These are phyloP conservation scores for Amphibalanus amphitrite DNA, from an alignment of 1,140 invertebrate species.

Conservation along the genomic window DNA sequence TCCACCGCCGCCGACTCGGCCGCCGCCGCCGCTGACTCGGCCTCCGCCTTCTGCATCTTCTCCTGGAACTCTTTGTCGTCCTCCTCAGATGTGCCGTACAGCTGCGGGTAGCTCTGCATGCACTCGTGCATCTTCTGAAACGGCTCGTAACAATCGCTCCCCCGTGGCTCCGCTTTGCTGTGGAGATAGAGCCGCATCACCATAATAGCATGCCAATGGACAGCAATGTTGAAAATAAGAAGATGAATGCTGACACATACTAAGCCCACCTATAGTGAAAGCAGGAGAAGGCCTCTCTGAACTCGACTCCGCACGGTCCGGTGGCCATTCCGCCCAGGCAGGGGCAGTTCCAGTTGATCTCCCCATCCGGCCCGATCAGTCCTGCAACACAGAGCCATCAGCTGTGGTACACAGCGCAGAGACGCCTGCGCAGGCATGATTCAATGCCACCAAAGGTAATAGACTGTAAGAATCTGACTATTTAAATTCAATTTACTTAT, in stretches of 20 bases:
- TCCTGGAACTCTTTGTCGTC: slow-evolving; percentile 34
- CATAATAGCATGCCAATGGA: slow-evolving; percentile 20
- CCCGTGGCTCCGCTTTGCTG: slow-evolving; percentile 48
- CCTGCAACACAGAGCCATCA: slow-evolving; percentile 44
- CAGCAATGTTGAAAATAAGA: neutral
- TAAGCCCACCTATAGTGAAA: slow-evolving; percentile 59
- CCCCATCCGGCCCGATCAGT: slow-evolving; percentile 64
- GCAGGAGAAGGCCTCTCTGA: slow-evolving; percentile 83
- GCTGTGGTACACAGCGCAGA: too few species aligned
- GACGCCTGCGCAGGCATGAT: too few species aligned
- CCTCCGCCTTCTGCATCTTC: slow-evolving; percentile 53
- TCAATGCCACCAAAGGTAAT: neutral
- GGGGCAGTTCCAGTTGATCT: slow-evolving; percentile 93
- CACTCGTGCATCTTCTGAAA: slow-evolving; percentile 87
- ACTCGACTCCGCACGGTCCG: slow-evolving; percentile 82
- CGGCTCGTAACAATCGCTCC: slow-evolving; percentile 72
- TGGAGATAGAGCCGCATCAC: slow-evolving; percentile 13
- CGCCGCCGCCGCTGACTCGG: too few species aligned
- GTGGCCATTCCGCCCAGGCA: slow-evolving; percentile 90
- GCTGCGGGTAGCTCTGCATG: slow-evolving; percentile 67
- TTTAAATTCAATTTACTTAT: neutral
- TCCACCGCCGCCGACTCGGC: too few species aligned
- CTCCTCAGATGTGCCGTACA: slow-evolving; percentile 47
- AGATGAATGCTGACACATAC: neutral
- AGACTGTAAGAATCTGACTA: neutral